A percentile compares a stretch with the other conserved stretches of the same genome.
Conservation (phyloP, 2,113 vertebrate genomes). For the Laticauda laticaudata region DNA sequence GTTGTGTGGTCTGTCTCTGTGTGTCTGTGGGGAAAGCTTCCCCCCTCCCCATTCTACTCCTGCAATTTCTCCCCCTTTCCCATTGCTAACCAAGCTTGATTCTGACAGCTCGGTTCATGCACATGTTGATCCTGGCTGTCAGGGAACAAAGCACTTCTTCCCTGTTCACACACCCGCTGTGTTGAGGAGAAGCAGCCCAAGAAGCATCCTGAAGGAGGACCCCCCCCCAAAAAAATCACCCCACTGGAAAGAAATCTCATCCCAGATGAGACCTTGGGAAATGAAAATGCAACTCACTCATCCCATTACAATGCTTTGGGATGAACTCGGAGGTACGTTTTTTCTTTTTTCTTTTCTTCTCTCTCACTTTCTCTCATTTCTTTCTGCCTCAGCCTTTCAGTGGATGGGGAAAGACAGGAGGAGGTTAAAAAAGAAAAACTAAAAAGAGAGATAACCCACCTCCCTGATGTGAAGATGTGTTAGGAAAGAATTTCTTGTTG, state of each 20-base stretch:
- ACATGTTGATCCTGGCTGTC: not conserved
- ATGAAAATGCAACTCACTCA: not conserved
- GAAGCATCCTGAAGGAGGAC: not conserved
- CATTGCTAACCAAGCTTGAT: not conserved
- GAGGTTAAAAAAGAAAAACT: not conserved
- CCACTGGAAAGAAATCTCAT: not conserved
- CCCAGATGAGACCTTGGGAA: not conserved
- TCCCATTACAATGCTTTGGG: not conserved
- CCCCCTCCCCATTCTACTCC: too few species aligned
- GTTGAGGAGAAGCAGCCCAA: not conserved
- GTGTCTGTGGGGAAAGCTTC: not conserved
- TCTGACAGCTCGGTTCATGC: not conserved
- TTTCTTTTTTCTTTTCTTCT: too few species aligned
- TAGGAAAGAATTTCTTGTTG: not conserved
- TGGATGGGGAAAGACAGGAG: not conserved
- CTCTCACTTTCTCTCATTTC: too few species aligned
- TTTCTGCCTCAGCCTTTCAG: not conserved
- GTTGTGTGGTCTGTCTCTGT: slow-evolving; percentile 63
- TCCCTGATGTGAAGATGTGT: not conserved
- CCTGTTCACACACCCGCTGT: not conserved
- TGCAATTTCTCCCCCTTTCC: too few species aligned
- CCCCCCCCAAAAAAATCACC: not conserved
- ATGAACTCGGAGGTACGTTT: not conserved
- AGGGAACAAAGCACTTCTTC: not conserved
- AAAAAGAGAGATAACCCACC: not conserved